Percentiles rank a stretch among this genome's conserved stretches.
Evolutionary conservation across 2,888 invertebrate genomes (phyloP).

Genomic region (Tipula helvola): DNA sequence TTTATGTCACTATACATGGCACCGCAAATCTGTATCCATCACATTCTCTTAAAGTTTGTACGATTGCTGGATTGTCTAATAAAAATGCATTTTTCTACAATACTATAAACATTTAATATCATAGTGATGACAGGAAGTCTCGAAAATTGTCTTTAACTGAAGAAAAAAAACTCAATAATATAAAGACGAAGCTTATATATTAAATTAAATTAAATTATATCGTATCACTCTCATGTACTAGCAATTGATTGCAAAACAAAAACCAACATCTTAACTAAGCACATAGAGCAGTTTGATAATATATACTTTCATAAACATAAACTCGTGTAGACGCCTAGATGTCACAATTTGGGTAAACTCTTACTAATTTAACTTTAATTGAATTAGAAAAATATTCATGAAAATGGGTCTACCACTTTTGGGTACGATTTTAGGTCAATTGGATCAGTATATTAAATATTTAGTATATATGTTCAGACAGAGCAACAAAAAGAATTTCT

Average conservation of each 20-base stretch:
- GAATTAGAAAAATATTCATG: not conserved
- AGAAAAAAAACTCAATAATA: no score
- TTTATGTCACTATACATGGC: no score
- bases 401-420: not conserved
- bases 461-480: not conserved
- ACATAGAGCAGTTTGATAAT: not conserved
- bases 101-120: not conserved
- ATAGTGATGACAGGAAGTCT: not conserved
- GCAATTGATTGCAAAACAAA: not conserved
- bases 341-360: no score
- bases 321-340: no score
- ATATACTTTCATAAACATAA: not conserved
- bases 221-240: not conserved
- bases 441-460: not conserved
- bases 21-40: no score
- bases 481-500: not conserved
- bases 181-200: not conserved
- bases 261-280: not conserved
- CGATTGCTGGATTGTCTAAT: no score
- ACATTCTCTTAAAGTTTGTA: no score
- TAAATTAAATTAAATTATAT: not conserved
- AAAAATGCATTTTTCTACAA: not conserved
- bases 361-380: not conserved
- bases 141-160: not conserved
- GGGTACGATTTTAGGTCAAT: not conserved